Base-by-base conservation (phyloP, 2,888 invertebrate species). In the Eustalomyia histrio region DNA sequence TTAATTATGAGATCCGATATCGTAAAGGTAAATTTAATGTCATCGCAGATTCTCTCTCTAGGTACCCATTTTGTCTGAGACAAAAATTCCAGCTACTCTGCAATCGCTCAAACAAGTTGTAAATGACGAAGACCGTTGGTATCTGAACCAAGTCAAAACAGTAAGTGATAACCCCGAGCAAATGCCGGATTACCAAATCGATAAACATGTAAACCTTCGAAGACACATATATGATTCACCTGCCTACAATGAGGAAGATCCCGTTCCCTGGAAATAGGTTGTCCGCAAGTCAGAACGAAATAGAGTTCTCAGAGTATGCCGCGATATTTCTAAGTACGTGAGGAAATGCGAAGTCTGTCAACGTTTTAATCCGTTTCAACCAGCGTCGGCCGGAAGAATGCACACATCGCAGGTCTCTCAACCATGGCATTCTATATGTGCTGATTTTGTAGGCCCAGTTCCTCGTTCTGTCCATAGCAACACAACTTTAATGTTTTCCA, bases 1-100 rank as follows among this genome's bases (percentile, higher is more conserved):
- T 58, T 52, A 14, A 35, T 18, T 79, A 52, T 6, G 76, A 72
- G 10, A 16, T 73, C 6, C 52, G 61, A 5, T 79, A 79, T 21
- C 39, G 65, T 0, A 53, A 53, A 61, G 74, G 74, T 1, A 69
- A 68, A 24, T 33, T 64, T 14, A 75, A 80, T 21, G 79, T 71
- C 5, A 47, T 75, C 5, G 75, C 75, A 0, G 79, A 75, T 43
- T 29, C 73, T 2, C 63, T 79, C 79, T 7, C 33, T 53, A 17
- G 8, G 24, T 24, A 47, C 9, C 14, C 18, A 21, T 21, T 21
- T 2, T 21, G 4, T 4, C 29, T 16, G 73, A 29, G 8, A 17
- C 16, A n/a, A 10, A 8, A 9, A 16, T 18, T n/a, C 17, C 21
- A 8, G 57, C 24, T 18, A 47, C 17, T 53, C 74, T 8, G 8